Percentiles rank a stretch among this genome's conserved stretches.
Conservation (phyloP, 2,888 invertebrate genomes). For the Heliconius sara region DNA sequence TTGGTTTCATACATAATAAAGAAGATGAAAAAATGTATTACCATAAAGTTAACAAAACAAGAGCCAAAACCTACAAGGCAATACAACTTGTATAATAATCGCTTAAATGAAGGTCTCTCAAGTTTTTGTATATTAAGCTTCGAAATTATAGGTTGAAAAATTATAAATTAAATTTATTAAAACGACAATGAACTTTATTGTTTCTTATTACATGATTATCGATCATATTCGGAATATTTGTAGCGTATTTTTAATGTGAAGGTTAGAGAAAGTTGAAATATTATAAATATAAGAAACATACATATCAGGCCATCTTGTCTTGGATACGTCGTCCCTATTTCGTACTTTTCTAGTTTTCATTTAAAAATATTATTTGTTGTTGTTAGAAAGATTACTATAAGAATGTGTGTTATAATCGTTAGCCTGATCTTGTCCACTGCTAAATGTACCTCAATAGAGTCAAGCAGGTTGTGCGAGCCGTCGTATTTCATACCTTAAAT, state of each 20-base stretch:
- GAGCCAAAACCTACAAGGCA: not conserved
- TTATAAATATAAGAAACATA: not conserved
- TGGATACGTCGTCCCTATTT: not conserved
- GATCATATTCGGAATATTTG: not conserved
- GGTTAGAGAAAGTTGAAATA: conserved; percentile 11
- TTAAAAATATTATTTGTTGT: no score
- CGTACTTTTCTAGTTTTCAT: no score
- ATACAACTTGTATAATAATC: not conserved
- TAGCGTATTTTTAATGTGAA: not conserved
- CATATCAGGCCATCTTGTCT: not conserved
- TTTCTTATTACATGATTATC: not conserved
- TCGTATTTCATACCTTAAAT: no score
- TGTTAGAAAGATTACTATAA: no score
- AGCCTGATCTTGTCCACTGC: no score
- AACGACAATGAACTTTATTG: conserved; percentile 25
- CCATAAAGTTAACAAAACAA: not conserved
- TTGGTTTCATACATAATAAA: not conserved
- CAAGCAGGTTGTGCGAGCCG: no score
- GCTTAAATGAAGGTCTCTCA: not conserved
- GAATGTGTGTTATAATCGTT: no score
- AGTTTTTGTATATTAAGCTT: not conserved
- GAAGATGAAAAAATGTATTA: not conserved
- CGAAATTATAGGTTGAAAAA: not conserved
- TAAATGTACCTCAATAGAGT: no score
- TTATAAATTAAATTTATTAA: not conserved